Conservation (phyloP, 2,888 invertebrate species). For the Atethmia centrago region DNA sequence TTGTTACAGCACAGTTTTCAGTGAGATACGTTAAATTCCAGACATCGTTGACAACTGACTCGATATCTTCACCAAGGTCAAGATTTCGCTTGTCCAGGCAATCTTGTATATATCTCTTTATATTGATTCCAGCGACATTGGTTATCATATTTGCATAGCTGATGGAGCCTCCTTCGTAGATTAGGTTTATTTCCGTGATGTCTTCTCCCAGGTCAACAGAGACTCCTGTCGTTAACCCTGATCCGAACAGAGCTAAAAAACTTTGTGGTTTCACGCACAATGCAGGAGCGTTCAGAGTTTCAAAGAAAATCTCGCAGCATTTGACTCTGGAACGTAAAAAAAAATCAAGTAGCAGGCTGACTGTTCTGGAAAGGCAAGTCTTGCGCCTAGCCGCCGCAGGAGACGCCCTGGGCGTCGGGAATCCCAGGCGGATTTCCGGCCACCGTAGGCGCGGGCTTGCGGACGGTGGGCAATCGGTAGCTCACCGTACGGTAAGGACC, state of each 20-base stretch:
- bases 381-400: too few relatives aligned
- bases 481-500: too few relatives aligned
- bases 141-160: conserved; percentile 79
- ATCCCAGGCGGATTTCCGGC: too few relatives aligned
- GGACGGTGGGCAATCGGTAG: too few relatives aligned
- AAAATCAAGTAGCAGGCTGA: background rate
- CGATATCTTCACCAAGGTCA: conserved; percentile 58
- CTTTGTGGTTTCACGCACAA: conserved; percentile 81
- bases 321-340: conserved; percentile 73
- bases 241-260: conserved; percentile 80
- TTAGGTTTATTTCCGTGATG: conserved; percentile 75
- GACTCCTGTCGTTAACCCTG: conserved; percentile 81
- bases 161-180: conserved; percentile 82
- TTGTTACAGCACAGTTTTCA: conserved; percentile 64
- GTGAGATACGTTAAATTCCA: conserved; percentile 70
- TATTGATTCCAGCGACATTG: conserved; percentile 71
- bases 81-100: conserved; percentile 68
- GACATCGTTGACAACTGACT: conserved; percentile 46
- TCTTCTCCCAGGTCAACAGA: conserved; percentile 83
- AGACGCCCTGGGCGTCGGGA: too few relatives aligned
- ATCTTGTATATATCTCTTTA: conserved; percentile 71
- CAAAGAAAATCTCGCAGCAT: conserved; percentile 85
- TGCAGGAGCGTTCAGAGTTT: conserved; percentile 80
- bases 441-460: too few relatives aligned
- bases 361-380: too few relatives aligned